These are phyloP conservation scores for Aphrocallistes beatrix DNA, from an alignment of 37 sponge, comb jelly and placozoan species.

Conservation along the genomic window DNA sequence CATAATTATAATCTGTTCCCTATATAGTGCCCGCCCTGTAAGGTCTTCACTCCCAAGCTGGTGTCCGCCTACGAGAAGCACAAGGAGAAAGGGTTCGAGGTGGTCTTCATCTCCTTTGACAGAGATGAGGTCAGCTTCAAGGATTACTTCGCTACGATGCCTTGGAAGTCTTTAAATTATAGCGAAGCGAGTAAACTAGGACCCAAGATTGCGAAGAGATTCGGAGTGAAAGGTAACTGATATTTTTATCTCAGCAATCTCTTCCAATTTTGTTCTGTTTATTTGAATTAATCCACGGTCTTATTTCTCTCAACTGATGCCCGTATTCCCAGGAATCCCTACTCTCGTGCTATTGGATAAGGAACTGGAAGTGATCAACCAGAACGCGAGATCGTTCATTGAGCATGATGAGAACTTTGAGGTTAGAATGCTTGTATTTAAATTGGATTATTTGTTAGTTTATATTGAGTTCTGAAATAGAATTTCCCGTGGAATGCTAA, in stretches of 20 bases:
- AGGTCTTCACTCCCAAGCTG: conserved; percentile 71
- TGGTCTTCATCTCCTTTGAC: conserved; percentile 76
- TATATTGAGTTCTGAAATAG: neutral
- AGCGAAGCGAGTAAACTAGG: conserved; percentile 34
- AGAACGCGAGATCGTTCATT: conserved; percentile 6
- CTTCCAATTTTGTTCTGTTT: neutral
- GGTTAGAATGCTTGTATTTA: neutral
- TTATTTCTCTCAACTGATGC: neutral
- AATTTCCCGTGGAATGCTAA: conserved; percentile 11
- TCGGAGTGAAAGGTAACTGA: conserved; percentile 1
- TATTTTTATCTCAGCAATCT: too few relatives aligned
- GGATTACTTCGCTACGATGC: conserved; percentile 71
- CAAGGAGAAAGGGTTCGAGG: conserved; percentile 58
- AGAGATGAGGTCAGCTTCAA: conserved; percentile 43
- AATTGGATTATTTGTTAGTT: neutral
- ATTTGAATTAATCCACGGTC: neutral
- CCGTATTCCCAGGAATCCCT: neutral
- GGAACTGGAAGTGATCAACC: neutral
- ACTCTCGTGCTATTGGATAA: neutral
- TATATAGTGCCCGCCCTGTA: conserved; percentile 80
- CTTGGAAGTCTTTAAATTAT: conserved; percentile 62
- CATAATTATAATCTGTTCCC: neutral
- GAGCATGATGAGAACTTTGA: conserved; percentile 6
- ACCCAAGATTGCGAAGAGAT: neutral
- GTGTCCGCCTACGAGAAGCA: conserved; percentile 52